These are phyloP conservation scores for Stomatorhinus ivindoensis DNA, from an alignment of 2,113 vertebrate species.

Conservation along the genomic window DNA sequence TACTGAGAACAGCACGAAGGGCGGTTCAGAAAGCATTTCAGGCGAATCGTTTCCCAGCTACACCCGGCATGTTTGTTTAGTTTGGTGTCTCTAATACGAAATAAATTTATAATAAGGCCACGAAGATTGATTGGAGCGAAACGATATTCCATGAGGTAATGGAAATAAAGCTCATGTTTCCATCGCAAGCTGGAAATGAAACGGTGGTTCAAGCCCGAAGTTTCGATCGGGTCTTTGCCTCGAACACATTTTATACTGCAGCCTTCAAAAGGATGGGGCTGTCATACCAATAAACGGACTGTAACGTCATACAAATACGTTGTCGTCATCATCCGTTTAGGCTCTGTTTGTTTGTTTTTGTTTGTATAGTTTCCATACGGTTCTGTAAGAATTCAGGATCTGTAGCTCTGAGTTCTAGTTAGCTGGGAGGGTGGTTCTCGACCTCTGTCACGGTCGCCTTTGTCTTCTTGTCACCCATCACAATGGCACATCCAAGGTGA, in stretches of 20 bases:
- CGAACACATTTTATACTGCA: not conserved
- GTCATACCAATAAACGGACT: not conserved
- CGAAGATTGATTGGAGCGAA: not conserved
- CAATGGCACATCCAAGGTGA: not conserved
- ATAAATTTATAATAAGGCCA: not conserved
- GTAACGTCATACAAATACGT: not conserved
- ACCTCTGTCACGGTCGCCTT: not conserved
- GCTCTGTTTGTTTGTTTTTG: not conserved
- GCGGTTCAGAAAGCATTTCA: not conserved
- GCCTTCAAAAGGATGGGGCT: not conserved
- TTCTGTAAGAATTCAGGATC: not conserved
- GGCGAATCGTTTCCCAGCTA: not conserved
- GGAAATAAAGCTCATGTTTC: not conserved
- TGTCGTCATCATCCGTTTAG: not conserved
- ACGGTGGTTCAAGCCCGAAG: not conserved
- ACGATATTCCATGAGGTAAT: not conserved
- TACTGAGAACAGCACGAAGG: not conserved
- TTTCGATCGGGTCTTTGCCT: not conserved
- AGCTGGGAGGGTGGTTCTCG: not conserved
- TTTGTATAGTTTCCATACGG: not conserved
- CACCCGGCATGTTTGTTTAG: not conserved
- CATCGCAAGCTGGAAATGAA: not conserved
- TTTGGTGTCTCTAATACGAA: not conserved
- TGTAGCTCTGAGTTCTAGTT: not conserved
- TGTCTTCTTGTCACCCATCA: not conserved